These are phyloP conservation scores for Macrochelys suwanniensis DNA, from an alignment of 2,797 vertebrate genomes.

Conservation along the genomic window DNA sequence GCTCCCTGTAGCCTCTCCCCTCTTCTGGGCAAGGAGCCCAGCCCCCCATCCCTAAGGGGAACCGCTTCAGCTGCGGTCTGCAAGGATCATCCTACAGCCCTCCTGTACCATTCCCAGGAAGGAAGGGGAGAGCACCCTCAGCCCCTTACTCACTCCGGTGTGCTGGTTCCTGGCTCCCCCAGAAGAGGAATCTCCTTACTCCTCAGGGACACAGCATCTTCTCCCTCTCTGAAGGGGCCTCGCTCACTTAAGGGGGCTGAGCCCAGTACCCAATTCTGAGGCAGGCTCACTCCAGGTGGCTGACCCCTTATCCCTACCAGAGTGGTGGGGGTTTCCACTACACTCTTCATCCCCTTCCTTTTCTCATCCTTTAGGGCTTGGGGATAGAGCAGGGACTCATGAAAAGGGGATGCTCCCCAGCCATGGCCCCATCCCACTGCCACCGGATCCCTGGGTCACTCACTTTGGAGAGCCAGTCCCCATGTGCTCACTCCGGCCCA, in stretches of 20 bases:
- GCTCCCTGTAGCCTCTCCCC: not conserved
- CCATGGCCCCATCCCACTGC: too few relatives aligned
- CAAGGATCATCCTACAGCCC: not conserved
- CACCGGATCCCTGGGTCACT: not conserved
- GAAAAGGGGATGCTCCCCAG: too few relatives aligned
- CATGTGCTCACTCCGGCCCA: slow-evolving; percentile 9
- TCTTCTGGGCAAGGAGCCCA: fast-evolving
- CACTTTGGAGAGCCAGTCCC: not conserved
- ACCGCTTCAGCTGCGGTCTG: not conserved
- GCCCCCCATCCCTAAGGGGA: too few relatives aligned
- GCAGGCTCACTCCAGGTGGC: not conserved
- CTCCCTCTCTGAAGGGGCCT: not conserved
- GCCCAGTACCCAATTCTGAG: not conserved
- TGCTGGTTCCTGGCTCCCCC: not conserved
- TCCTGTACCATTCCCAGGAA: not conserved
- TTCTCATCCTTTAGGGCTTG: not conserved
- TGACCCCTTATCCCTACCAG: not conserved
- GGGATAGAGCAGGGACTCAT: not conserved
- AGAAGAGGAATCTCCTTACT: not conserved
- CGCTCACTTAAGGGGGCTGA: not conserved
- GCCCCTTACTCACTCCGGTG: not conserved
- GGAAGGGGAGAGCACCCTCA: not conserved
- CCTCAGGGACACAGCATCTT: not conserved
- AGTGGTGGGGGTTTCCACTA: not conserved
- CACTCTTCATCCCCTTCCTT: not conserved